Evolutionary conservation across 2,797 vertebrate species (phyloP).

Genomic region (Taeniopygia guttata): DNA sequence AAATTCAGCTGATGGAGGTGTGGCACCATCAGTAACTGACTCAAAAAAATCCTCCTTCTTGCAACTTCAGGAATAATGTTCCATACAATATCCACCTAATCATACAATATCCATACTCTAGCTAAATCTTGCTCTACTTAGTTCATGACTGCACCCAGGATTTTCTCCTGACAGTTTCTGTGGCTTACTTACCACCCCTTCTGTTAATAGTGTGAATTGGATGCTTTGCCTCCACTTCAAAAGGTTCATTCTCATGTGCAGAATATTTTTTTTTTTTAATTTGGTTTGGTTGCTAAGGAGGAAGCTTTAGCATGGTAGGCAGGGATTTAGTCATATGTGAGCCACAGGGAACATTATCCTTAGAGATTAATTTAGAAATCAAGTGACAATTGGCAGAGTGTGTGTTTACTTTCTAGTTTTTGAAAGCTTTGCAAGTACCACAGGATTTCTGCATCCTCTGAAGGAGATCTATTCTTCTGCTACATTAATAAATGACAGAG

Average conservation of each 20-base stretch:
- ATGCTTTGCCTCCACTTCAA: background rate
- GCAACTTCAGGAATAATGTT: background rate
- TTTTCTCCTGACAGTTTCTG: background rate
- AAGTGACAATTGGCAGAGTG: background rate
- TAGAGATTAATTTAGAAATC: conserved; percentile 43
- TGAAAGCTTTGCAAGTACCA: conserved; percentile 25
- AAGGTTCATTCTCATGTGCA: background rate
- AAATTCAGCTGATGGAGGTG: background rate
- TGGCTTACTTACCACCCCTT: background rate
- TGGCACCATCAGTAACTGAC: background rate
- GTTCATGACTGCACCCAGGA: background rate
- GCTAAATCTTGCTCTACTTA: background rate
- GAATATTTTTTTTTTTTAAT: background rate
- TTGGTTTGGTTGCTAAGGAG: conserved; percentile 24
- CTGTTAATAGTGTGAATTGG: background rate
- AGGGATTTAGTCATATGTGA: conserved; percentile 15
- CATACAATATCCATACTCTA: background rate
- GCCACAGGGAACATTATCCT: background rate
- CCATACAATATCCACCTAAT: background rate
- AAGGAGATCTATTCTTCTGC: conserved; percentile 10
- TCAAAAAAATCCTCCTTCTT: background rate
- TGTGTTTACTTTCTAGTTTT: background rate
- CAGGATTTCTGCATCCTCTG: conserved; percentile 11
- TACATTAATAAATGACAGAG: conserved; percentile 19
- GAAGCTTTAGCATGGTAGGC: background rate